Percentiles rank a stretch among this genome's conserved stretches.
Evolutionary conservation across 1,140 invertebrate species (phyloP).

Genomic region (Olivierus martensii): DNA sequence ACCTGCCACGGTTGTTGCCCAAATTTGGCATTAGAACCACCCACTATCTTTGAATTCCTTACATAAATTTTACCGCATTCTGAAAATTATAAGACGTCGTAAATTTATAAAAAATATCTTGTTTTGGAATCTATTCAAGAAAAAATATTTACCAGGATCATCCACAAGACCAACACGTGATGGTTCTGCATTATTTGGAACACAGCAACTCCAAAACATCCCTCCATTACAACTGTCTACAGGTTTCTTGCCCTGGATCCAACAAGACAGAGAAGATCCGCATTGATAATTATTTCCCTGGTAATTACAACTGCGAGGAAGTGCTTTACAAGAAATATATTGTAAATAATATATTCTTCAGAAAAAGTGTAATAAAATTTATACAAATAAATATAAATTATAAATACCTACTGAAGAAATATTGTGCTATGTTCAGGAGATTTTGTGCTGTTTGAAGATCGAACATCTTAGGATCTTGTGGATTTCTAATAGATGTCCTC

Average conservation of each 20-base stretch:
- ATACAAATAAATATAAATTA: no score
- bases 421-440: no score
- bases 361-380: neutral
- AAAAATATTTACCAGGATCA: constrained; percentile 17
- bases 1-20: constrained; percentile 25
- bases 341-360: neutral
- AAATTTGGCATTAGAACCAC: constrained; percentile 23
- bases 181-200: constrained; percentile 45
- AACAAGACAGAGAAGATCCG: constrained; percentile 75
- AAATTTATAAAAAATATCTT: neutral
- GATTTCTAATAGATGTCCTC: no score
- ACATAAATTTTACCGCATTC: constrained; percentile 23
- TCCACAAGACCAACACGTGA: constrained; percentile 3
- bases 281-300: constrained; percentile 76
- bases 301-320: constrained; percentile 80
- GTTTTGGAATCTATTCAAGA: neutral
- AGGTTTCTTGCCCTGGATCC: constrained; percentile 67
- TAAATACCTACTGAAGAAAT: no score
- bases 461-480: no score
- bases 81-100: neutral
- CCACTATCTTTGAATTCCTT: constrained; percentile 24
- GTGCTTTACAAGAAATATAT: constrained; percentile 49
- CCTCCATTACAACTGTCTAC: constrained; percentile 79
- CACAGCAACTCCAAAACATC: constrained; percentile 83
- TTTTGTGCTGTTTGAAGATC: no score